These are phyloP conservation scores for Manis crassicaudata DNA, from an alignment of 2,797 vertebrate genomes.

Conservation along the genomic window DNA sequence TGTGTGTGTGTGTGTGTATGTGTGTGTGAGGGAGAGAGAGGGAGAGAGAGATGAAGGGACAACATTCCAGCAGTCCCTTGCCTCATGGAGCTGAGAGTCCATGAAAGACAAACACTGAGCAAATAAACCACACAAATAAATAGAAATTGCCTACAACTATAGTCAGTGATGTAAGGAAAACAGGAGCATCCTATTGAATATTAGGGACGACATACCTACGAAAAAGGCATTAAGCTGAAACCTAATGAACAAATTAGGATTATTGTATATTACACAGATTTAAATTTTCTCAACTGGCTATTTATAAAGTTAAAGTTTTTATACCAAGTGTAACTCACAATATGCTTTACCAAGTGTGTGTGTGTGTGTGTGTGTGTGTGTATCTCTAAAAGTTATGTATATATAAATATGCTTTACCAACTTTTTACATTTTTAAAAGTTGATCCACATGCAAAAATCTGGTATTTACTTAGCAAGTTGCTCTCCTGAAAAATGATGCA, in stretches of 20 bases:
- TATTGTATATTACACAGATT: background rate
- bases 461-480: background rate
- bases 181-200: background rate
- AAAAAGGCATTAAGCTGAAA: background rate
- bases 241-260: background rate
- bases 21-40: background rate
- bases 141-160: background rate
- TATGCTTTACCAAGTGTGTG: background rate
- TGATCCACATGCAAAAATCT: background rate
- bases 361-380: no score
- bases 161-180: background rate
- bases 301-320: constrained; percentile 44
- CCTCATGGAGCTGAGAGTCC: background rate
- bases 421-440: background rate
- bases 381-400: no score
- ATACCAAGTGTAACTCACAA: background rate
- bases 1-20: background rate
- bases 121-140: background rate
- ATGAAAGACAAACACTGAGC: background rate
- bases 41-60: background rate
- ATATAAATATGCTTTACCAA: background rate
- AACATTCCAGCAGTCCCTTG: background rate
- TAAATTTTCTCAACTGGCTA: constrained; percentile 10
- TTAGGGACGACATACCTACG: background rate
- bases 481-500: constrained; percentile 24